phyloP scores from a whole-genome alignment of 2,888 invertebrate species.

The Apamea monoglypha region DNA sequence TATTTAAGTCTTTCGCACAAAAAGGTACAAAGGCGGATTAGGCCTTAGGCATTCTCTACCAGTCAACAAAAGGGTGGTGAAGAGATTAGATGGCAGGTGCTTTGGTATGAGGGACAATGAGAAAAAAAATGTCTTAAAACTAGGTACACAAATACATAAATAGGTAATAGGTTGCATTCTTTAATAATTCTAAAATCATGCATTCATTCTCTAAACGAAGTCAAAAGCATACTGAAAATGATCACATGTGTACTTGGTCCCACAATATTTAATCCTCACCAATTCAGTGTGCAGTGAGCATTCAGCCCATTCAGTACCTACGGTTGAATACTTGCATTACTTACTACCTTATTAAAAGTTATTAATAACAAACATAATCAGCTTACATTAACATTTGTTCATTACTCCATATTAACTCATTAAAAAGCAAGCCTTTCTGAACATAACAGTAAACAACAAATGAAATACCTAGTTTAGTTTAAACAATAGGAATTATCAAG shows the following conservation, averaged over 20 bases:
- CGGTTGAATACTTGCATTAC: background rate
- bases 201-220: background rate
- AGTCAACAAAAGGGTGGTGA: no score
- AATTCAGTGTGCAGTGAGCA: background rate
- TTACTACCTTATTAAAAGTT: background rate
- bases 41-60: no score
- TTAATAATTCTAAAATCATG: background rate
- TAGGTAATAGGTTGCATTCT: background rate
- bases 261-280: background rate
- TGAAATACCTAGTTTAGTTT: slow-evolving; percentile 47
- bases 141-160: no score
- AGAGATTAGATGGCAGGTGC: no score
- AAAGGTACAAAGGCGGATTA: no score
- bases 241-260: background rate
- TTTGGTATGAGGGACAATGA: no score
- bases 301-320: background rate
- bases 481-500: slow-evolving; percentile 66
- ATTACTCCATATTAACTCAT: slow-evolving; percentile 3
- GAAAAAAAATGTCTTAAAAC: no score
- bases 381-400: background rate
- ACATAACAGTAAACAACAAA: slow-evolving; percentile 34
- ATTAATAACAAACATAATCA: slow-evolving; percentile 14
- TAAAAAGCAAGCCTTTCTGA: slow-evolving; percentile 10
- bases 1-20: no score
- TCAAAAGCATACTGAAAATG: background rate